Base-by-base conservation (phyloP, 1,140 invertebrate species). In the Maniola jurtina region DNA sequence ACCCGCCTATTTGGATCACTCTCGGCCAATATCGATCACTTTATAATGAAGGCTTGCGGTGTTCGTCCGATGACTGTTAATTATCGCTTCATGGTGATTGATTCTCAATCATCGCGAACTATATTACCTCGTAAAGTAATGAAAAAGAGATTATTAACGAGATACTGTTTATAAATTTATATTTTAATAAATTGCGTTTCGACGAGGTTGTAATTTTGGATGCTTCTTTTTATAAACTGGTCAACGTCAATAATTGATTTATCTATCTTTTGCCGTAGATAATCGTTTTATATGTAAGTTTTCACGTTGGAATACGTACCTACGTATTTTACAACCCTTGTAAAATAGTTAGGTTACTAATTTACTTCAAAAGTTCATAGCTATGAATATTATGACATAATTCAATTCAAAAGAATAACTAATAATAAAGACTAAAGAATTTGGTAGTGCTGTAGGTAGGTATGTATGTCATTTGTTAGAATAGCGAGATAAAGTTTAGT, bases 1-100 rank as follows among this genome's bases (percentile, higher is more conserved):
- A 83, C 76, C 80, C 66, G 73, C 75, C 78, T 78, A 83, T 83
- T 83, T 80, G 79, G 82, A 84, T 83, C 81, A 81, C 76, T 83
- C 76, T 77, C 79, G 72, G 70, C 70, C 69, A 62, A 72, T 77
- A 79, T 76, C 81, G 82, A 80, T 84, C 75, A 86, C 80, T 80
- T 80, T 76, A 74, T 80, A 82, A 81, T 79, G 75, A 72, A 84
- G 76, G 76, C 72, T 73, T 72, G 81, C 70, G 83, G 81, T 50
- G 48, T 50, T 50, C 48, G 48, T 50, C 48, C 62, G 64, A 73
- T 64, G 71, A 64, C 68, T 72, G 48, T 50, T 50, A 50, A 50
- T 50, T 50, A 50, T 66, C 60, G 40, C 33, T 36, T 52, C 8
- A 25, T 50, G 16, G 58, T 50, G 58, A 65, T 65, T 65, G 42